phyloP scores from a whole-genome alignment of 1,140 invertebrate species.

The Camponotus pennsylvanicus region DNA sequence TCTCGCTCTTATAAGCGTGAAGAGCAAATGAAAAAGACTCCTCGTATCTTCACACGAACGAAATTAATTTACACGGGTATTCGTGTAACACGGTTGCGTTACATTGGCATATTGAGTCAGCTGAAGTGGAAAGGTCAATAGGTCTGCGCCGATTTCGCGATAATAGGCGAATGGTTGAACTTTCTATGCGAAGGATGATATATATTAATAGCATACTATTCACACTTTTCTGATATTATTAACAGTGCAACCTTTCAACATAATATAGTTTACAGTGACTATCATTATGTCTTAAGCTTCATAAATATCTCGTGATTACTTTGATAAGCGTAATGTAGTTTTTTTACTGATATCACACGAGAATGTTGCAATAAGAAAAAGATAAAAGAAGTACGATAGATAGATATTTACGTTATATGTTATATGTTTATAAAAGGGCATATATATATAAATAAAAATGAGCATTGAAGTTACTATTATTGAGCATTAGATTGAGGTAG shows the following conservation, averaged over 20 bases:
- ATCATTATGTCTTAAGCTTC: neutral
- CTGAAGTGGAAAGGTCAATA: constrained; percentile 27
- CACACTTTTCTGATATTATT: constrained; percentile 21
- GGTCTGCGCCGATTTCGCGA: neutral
- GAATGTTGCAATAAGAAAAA: neutral
- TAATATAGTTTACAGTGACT: neutral
- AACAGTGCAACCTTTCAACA: neutral
- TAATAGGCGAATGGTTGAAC: neutral
- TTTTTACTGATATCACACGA: neutral
- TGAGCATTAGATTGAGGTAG: neutral
- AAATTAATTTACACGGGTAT: neutral
- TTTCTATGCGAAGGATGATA: neutral
- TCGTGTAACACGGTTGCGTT: neutral
- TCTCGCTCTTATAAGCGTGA: neutral
- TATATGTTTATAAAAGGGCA: neutral
- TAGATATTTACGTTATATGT: neutral
- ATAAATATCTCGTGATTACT: neutral
- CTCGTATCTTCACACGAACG: neutral
- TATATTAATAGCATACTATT: neutral
- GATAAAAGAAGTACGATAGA: neutral
- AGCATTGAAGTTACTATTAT: neutral
- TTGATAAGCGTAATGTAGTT: neutral
- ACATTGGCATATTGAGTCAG: neutral
- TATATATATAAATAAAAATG: neutral
- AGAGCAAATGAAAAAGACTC: neutral